These are phyloP conservation scores for Blastomussa wellsi DNA, from an alignment of 92 coral and sea anemone species.

Conservation along the genomic window DNA sequence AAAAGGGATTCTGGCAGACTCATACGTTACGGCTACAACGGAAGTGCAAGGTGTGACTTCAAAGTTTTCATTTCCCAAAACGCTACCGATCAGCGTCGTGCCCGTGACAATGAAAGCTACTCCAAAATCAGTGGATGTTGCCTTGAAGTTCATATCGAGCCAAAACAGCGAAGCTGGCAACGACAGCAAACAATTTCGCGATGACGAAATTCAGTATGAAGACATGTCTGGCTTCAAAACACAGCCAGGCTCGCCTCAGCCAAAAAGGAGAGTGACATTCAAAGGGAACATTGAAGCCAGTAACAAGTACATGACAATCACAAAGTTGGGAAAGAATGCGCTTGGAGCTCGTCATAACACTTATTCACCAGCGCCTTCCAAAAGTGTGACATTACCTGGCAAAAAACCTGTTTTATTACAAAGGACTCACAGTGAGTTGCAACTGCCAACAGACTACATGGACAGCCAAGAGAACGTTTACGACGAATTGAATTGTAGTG, in stretches of 20 bases:
- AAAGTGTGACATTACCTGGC: neutral
- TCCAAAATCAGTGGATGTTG: neutral
- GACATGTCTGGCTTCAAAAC: slow-evolving; percentile 39
- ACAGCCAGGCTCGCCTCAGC: neutral
- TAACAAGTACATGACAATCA: neutral
- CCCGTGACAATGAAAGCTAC: slow-evolving; percentile 11
- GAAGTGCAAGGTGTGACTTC: slow-evolving; percentile 6
- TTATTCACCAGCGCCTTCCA: slow-evolving; percentile 28
- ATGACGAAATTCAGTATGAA: slow-evolving; percentile 12
- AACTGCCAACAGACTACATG: neutral
- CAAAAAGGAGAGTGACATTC: neutral
- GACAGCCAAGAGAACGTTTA: slow-evolving; percentile 13
- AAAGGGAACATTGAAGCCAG: neutral
- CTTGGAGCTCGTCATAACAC: slow-evolving; percentile 13
- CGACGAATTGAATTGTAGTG: slow-evolving; percentile 8
- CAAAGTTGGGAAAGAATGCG: neutral
- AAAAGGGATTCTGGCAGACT: slow-evolving; percentile 46
- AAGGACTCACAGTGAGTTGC: slow-evolving; percentile 22
- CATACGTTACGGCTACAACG: slow-evolving; percentile 38
- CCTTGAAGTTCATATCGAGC: neutral
- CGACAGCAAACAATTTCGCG: neutral
- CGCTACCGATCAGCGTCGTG: slow-evolving; percentile 28
- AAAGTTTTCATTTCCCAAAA: slow-evolving; percentile 21
- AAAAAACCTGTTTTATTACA: slow-evolving; percentile 12
- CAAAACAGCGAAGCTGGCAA: neutral